A percentile compares a stretch with the other conserved stretches of the same genome.
These are phyloP conservation scores for Prorops nasuta DNA, from an alignment of 1,140 invertebrate species.

Conservation along the genomic window DNA sequence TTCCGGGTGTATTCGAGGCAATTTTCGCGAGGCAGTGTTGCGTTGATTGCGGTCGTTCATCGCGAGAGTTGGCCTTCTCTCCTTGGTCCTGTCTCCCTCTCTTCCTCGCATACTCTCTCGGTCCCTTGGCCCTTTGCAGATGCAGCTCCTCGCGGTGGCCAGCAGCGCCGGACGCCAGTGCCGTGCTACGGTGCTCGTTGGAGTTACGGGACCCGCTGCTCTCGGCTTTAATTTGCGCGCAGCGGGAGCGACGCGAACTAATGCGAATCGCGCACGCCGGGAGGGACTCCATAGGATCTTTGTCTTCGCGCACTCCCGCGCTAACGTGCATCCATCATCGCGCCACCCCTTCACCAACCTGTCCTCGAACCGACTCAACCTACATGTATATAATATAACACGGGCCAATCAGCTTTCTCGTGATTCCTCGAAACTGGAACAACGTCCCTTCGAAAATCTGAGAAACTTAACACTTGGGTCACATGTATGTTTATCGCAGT, in stretches of 20 bases:
- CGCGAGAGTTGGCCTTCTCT: slow-evolving; percentile 34
- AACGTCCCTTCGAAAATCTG: too few relatives aligned
- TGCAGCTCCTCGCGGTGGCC: slow-evolving; percentile 1
- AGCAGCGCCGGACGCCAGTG: too few relatives aligned
- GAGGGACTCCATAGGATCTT: slow-evolving; percentile 41
- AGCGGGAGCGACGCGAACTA: slow-evolving; percentile 52
- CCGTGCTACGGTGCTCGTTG: too few relatives aligned
- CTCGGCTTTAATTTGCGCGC: slow-evolving; percentile 50
- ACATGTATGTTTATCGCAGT: too few relatives aligned
- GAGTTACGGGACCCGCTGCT: background rate
- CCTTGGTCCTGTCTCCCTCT: slow-evolving; percentile 10
- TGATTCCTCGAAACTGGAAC: too few relatives aligned
- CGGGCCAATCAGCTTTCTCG: too few relatives aligned
- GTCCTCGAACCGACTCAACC: too few relatives aligned
- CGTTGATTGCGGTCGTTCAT: slow-evolving; percentile 51
- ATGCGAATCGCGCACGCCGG: slow-evolving; percentile 46
- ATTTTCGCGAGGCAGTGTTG: slow-evolving; percentile 47
- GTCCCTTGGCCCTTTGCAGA: slow-evolving; percentile 2
- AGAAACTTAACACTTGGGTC: too few relatives aligned
- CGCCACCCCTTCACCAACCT: slow-evolving; percentile 15
- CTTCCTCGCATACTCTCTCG: background rate
- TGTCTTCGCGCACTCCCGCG: slow-evolving; percentile 49
- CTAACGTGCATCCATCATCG: slow-evolving; percentile 50
- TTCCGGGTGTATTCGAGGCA: slow-evolving; percentile 42
- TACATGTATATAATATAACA: too few relatives aligned